Conservation (phyloP, 2,888 invertebrate genomes). For the Cosmia pyralina region DNA sequence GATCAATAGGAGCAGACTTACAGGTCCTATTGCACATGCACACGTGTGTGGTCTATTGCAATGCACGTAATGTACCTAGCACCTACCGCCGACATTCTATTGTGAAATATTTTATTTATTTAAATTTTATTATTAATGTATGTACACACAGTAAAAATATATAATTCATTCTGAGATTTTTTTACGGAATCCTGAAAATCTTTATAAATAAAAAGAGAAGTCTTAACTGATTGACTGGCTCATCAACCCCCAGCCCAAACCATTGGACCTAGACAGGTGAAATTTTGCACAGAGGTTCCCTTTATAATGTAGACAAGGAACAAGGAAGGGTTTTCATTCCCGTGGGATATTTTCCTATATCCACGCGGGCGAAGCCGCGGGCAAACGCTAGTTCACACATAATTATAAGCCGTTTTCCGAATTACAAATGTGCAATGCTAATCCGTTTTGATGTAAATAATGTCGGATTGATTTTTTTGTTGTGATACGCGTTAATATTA, state of each 20-base stretch:
- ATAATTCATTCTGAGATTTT: neutral
- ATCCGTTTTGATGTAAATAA: neutral
- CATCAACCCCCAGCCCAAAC: too few relatives aligned
- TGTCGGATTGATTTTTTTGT: neutral
- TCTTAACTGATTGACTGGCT: too few relatives aligned
- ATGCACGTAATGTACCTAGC: neutral
- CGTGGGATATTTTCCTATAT: too few relatives aligned
- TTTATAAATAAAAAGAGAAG: too few relatives aligned
- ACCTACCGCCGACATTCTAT: neutral
- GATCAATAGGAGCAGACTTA: conserved; percentile 43
- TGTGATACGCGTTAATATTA: neutral
- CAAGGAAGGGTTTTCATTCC: too few relatives aligned
- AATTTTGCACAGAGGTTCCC: too few relatives aligned
- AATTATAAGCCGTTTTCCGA: neutral
- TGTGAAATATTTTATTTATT: conserved; percentile 20
- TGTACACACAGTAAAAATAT: too few relatives aligned
- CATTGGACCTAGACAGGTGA: too few relatives aligned
- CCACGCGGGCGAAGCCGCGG: too few relatives aligned
- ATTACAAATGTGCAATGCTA: neutral
- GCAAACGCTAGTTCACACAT: too few relatives aligned
- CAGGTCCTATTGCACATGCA: conserved; percentile 48
- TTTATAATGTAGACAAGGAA: too few relatives aligned
- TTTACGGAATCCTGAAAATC: neutral
- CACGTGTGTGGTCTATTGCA: conserved; percentile 31
- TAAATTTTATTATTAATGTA: too few relatives aligned